Base-by-base conservation (phyloP, 2,797 vertebrate genomes). In the Enteromius trimaculatus region DNA sequence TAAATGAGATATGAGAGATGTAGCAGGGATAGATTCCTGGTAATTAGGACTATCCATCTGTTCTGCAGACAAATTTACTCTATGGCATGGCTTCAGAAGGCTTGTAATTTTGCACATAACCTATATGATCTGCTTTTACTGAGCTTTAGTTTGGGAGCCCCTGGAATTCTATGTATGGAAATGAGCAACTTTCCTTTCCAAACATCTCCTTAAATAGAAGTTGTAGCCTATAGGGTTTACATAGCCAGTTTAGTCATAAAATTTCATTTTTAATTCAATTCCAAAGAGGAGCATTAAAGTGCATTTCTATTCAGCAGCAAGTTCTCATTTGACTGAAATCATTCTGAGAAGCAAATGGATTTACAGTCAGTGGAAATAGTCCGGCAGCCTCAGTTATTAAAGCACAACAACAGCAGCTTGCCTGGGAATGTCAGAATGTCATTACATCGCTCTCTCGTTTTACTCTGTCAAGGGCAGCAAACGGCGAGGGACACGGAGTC, bases 381-480 rank as follows among this genome's bases (percentile, higher is more conserved):
- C 55, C 29, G 37, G 23, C 76, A 64, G 58, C 58, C 76, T 64
- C 37, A 31, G 58, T 64, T 77, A 77, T 79, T 79, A 34, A 79
- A 66, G 47, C n/a, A 23, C 51, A 76, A 68, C 71, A 69, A 58
- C 62, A 77, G 6, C 4, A 55, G 70, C 11, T 66, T 21, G 44
- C 11, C 77, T 49, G 47, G 81, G 62, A 80, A 65, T 69, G 53
- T 44, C 31, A 10, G 23, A 58, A 79, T 84, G 49, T 21, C 77
- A 78, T 77, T 78, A 47, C 42, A 44, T 34, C 16, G 19, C 29
- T 71, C 66, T 84, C 19, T 49, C 19, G 4, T n/a, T 71, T 81
- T 44, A 44, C 42, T 37, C 66, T 58, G 49, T 71, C 66, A 86
- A 85, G 85, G 83, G 68, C 85, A 83, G 58, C 71, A 60, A 72